Evolutionary conservation across 2,888 invertebrate species (phyloP).

Genomic region (Pseudanteris insignis): DNA sequence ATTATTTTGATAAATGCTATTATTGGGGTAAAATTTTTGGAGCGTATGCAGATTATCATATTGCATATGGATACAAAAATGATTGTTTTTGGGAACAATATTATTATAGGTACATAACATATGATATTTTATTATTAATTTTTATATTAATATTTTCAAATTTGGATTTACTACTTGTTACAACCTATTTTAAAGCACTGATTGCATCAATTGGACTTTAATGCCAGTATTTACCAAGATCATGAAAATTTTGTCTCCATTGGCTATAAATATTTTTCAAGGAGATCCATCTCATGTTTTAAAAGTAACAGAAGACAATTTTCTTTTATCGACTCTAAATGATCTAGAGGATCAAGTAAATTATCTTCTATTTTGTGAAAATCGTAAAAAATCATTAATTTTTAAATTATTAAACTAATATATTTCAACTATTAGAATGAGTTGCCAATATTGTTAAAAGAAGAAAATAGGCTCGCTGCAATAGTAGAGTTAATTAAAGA

Average conservation of each 20-base stretch:
- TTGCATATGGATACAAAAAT: conserved; percentile 80
- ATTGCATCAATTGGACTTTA: conserved; percentile 76
- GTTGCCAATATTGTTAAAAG: conserved; percentile 71
- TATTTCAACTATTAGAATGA: conserved; percentile 61
- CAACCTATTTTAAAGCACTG: conserved; percentile 67
- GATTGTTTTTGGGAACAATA: conserved; percentile 79
- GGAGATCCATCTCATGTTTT: conserved; percentile 57
- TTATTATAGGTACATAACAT: conserved; percentile 74
- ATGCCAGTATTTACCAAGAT: conserved; percentile 68
- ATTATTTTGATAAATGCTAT: conserved; percentile 82
- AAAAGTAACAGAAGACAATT: conserved; percentile 67
- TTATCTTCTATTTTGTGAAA: not conserved
- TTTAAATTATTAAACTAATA: not conserved
- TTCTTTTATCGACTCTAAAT: conserved; percentile 60
- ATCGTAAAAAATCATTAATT: conserved; percentile 1
- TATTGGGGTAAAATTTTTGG: conserved; percentile 90
- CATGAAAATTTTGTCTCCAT: conserved; percentile 64
- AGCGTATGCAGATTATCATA: conserved; percentile 80
- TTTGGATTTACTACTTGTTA: not conserved
- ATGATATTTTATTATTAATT: not conserved
- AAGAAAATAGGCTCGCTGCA: conserved; percentile 81
- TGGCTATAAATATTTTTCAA: conserved; percentile 68
- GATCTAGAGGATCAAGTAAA: conserved; percentile 40
- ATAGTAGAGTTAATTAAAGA: conserved; percentile 76
- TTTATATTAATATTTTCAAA: conserved; percentile 2